Evolutionary conservation across 2,888 invertebrate genomes (phyloP), one percentile per base, ranked within the genome.

Genomic region (Drosophila multiciliata): DNA sequence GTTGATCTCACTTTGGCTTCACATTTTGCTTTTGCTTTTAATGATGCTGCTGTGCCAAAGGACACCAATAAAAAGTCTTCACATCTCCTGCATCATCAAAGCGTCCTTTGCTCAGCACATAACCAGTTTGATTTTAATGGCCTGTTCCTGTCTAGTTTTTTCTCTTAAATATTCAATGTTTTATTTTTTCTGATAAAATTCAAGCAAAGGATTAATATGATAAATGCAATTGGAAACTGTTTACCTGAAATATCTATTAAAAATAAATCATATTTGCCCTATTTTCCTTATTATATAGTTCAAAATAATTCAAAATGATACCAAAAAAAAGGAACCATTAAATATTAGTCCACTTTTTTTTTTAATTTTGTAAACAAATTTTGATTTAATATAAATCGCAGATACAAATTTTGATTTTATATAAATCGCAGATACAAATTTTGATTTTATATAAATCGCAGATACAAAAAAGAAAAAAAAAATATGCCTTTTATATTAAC

Each of bases 51-150:
- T 75, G 67, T 66, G 83, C 85, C 87, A 89, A 87, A 87, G 85
- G 89, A 87, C 89, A 87, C 80, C 83, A 80, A 87, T 87, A 89
- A 87, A 89, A 87, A 82, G 66, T 87, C 87, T 72, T 73, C 86
- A 86, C 85, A 65, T 84, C 61, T 66, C 55, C 70, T 40, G 66
- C 50, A 53, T 62, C 49, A 53, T 62, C 64, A 38, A 61, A 65
- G 52, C 17, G 45, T 52, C 17, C 60, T 52, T 49, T 33, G 36
- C 11, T 36, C 35, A 35, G 48, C 35, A 33, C 20, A 52, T 38
- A 78, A 78, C 80, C 70, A 64, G 80, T 80, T 78, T 72, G 4
- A 15, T 15, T 38, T 59, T 55, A 9, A 63, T 73, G 66, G 53
- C 33, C 64, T 29, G 49, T 49, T 59, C 42, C 26, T 42, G 36